Evolutionary conservation across 2,888 invertebrate species (phyloP).

Genomic region (Choristoneura rosaceana): DNA sequence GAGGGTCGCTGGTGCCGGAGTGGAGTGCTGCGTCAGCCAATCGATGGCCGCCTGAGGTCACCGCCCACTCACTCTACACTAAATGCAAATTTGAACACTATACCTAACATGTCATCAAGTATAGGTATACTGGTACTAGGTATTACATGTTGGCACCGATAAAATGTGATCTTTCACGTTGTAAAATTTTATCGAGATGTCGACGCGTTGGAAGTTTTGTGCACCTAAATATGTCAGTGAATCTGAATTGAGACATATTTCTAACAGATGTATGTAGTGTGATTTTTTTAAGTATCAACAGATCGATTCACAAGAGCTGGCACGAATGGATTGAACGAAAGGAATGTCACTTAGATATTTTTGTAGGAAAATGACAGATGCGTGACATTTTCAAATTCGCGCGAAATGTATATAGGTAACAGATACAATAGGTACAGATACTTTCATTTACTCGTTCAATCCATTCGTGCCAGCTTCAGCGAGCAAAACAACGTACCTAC

Average conservation of each 20-base stretch:
- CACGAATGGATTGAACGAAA: too few relatives aligned
- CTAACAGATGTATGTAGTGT: neutral
- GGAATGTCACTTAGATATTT: too few relatives aligned
- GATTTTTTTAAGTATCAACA: too few relatives aligned
- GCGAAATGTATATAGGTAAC: too few relatives aligned
- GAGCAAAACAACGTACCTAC: neutral
- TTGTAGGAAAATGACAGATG: too few relatives aligned
- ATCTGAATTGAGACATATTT: neutral
- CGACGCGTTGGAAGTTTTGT: neutral
- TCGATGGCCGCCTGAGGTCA: constrained; percentile 73
- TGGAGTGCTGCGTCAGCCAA: constrained; percentile 79
- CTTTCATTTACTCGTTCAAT: too few relatives aligned
- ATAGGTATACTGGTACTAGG: too few relatives aligned
- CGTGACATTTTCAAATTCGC: too few relatives aligned
- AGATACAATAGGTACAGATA: too few relatives aligned
- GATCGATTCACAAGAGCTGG: too few relatives aligned
- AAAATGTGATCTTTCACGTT: constrained; percentile 7
- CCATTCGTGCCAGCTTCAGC: too few relatives aligned
- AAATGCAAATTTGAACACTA: constrained; percentile 39
- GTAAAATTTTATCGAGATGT: constrained; percentile 1
- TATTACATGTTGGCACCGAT: neutral
- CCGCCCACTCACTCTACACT: constrained; percentile 65
- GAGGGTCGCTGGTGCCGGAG: constrained; percentile 69
- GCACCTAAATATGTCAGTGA: neutral
- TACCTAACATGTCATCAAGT: constrained; percentile 11